Conservation (phyloP, 1,140 invertebrate species). For the Caenorhabditis latens region DNA sequence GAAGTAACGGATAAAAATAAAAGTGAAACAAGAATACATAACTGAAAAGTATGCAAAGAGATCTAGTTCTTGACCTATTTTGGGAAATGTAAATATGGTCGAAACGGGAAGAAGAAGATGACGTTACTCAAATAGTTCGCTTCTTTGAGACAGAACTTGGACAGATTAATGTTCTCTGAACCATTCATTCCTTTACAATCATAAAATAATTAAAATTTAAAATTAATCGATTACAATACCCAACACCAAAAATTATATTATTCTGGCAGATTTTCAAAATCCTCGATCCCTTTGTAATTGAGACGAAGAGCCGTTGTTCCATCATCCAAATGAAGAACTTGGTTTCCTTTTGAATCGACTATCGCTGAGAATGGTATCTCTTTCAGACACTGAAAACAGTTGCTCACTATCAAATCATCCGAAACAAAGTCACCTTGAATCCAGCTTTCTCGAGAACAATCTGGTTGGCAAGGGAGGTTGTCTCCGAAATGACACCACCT, state of each 20-base stretch:
- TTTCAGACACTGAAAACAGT: conserved; percentile 40
- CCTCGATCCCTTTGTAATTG: conserved; percentile 18
- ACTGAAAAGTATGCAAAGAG: background rate
- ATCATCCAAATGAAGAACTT: background rate
- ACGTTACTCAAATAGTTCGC: no score
- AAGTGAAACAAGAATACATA: background rate
- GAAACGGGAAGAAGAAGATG: background rate
- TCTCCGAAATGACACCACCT: background rate
- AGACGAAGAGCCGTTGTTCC: conserved; percentile 24
- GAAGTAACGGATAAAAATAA: background rate
- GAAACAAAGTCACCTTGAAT: background rate
- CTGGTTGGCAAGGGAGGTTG: background rate
- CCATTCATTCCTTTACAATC: no score
- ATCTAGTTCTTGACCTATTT: conserved; percentile 50
- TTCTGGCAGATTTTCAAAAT: conserved; percentile 26
- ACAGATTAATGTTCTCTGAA: no score
- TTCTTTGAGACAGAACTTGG: no score
- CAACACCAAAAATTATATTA: background rate
- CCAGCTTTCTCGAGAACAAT: conserved; percentile 3
- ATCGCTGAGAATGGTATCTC: background rate
- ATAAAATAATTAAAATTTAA: no score
- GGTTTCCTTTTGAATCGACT: background rate
- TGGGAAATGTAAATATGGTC: conserved; percentile 25
- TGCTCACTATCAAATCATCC: background rate
- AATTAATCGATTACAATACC: no score